Percentiles rank a stretch among this genome's conserved stretches.
Conservation (phyloP, 1,140 invertebrate genomes). For the Pogonognathellus flavescens region DNA sequence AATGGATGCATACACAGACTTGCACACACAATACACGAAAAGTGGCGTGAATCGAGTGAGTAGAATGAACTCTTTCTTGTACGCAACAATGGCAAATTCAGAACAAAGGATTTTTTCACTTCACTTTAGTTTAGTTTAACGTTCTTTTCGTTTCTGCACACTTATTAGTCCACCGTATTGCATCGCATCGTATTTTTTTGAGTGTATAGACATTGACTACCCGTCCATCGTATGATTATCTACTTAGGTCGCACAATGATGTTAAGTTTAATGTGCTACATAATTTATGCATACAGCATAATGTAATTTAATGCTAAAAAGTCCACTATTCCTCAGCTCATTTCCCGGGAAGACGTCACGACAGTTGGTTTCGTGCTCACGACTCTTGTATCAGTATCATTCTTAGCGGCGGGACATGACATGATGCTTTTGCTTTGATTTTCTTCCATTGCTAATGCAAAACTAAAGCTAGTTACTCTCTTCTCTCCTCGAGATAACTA, state of each 20-base stretch:
- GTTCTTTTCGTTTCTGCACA: not conserved
- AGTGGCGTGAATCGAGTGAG: not conserved
- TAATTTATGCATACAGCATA: conserved; percentile 42
- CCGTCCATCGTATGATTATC: conserved; percentile 24
- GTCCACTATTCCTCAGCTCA: conserved; percentile 41
- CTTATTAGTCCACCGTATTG: not conserved
- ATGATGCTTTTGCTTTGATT: not conserved
- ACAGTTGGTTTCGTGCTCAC: conserved; percentile 48
- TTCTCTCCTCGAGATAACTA: not conserved
- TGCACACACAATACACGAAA: not conserved
- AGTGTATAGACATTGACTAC: not conserved
- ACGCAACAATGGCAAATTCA: conserved; percentile 30
- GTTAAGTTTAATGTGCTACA: conserved; percentile 46
- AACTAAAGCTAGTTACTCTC: not conserved
- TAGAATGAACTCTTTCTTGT: conserved; percentile 42
- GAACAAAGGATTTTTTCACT: conserved; percentile 34
- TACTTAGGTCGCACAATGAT: conserved; percentile 24
- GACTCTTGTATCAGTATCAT: conserved; percentile 44
- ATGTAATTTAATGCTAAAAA: conserved; percentile 40
- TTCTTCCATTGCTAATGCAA: not conserved
- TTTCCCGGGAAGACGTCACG: conserved; percentile 51
- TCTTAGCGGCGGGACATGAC: conserved; percentile 25
- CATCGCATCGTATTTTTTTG: conserved; percentile 14
- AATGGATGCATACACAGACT: no score
- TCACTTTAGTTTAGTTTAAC: not conserved